Evolutionary conservation across 2,113 vertebrate genomes (phyloP), one percentile per base, ranked within the genome.

Genomic region (Malurus cyaneus): DNA sequence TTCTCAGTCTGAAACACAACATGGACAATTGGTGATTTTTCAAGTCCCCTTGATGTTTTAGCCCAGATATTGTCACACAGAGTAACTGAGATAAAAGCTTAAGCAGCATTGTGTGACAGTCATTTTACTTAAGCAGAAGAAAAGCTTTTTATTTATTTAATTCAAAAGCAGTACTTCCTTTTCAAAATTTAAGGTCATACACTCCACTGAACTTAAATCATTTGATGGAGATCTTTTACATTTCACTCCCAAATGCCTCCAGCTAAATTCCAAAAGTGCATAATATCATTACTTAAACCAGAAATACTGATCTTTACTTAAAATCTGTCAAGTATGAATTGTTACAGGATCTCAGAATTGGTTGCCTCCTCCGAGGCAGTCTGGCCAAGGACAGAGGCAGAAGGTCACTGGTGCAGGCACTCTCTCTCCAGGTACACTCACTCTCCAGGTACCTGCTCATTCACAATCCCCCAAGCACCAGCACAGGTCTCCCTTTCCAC

Each of bases 381-480:
- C 31, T 26, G 34, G 34, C 18, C 44, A 67, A 56, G 41, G 28
- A n/a, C 46, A 67, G 54, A 65, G 9, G 49, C 76, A 86, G 34
- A 41, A 80, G 17, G 29, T 70, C 4, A 1, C 32, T 23, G 18
- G 9, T 20, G 15, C 44, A n/a, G 12, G 17, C 25, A 49, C 23
- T 29, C 11, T 5, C 19, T 12, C 28, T 29, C 13, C 66, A 70
- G 18, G n/a, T n/a, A 52, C 18, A 18, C 21, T 31, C 18, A 18
- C 21, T 31, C 28, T 29, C 13, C 66, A 70, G 39, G 44, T 8
- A 53, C 14, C 24, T 0, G 2, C 32, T 41, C 9, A 41, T 25
- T 64, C 49, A 54, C 3, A 1, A 8, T 41, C 7, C 13, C 14
- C 1, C 14, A 32, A 14, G 39, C 3, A 50, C 7, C 4, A 60